Base-by-base conservation (phyloP, 2,888 invertebrate species). In the Diachrysia chrysitis region DNA sequence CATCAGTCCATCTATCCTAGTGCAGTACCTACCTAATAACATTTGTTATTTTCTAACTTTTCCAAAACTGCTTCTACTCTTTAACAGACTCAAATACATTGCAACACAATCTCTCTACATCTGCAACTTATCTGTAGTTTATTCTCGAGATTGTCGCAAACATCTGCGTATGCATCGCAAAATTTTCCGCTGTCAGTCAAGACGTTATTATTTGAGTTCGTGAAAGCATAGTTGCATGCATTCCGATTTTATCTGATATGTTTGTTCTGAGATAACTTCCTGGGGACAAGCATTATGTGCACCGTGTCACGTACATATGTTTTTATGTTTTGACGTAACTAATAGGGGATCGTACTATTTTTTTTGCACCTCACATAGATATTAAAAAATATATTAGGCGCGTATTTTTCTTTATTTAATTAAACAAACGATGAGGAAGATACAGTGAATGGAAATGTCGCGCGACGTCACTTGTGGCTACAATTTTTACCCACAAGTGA, bases 141-240 rank as follows among this genome's bases (percentile, higher is more conserved):
- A 42, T 42, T 42, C n/a, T 42, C 4, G 42, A n/a, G 16, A 2
- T 42, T 42, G 42, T 42, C 42, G 16, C 42, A 42, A 42, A 54
- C 16, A 71, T 57, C 9, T 66, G 48, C 69, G 37, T 54, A 37
- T 42, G 54, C 29, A 61, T 54, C 6, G 2, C 16, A 48, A 56
- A 78, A 78, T 62, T 62, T 78, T 78, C 74, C 78, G 46, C 32
- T 51, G 55, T 54, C 58, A 54, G 29, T 68, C 23, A 48, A 61
- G 78, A 75, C 73, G 58, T 21, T n/a, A 25, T 9, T 59, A 55
- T 57, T 51, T 69, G 48, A 66, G 65, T 59, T 58, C 62, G 65
- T 14, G 74, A 79, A 72, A 81, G 69, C n/a, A 32, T 17, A n/a
- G 55, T 32, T 16, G 51, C 59, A 67, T 71, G 75, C 73, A 78